Evolutionary conservation across 53 echinoderm and acorn worm species (phyloP).

Genomic region (Paelopatides confundens): DNA sequence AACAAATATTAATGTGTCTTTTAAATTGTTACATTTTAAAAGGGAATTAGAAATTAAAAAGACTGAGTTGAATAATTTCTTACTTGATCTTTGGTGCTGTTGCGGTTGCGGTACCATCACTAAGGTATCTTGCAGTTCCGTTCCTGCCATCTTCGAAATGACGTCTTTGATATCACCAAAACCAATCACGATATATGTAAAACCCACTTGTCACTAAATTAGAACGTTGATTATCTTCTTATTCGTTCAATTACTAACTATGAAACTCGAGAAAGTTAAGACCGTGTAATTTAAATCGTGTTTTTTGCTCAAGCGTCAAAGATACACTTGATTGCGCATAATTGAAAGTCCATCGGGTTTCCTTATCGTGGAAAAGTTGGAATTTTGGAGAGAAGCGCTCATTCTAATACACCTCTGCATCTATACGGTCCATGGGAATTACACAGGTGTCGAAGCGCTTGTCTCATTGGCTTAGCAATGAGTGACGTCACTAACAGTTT

Average conservation of each 20-base stretch:
- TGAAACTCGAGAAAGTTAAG: slow-evolving; percentile 38
- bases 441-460: slow-evolving; percentile 10
- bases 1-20: too few relatives aligned
- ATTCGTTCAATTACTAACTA: slow-evolving; percentile 23
- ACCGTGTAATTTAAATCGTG: slow-evolving; percentile 39
- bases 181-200: neutral
- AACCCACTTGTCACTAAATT: slow-evolving; percentile 8
- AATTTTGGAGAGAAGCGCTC: slow-evolving; percentile 9
- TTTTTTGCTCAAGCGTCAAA: slow-evolving; percentile 8
- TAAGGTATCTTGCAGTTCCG: neutral
- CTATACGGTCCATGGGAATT: slow-evolving; percentile 24
- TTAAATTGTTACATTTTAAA: too few relatives aligned
- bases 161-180: neutral
- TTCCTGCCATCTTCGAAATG: neutral
- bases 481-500: slow-evolving; percentile 22
- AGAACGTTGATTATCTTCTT: slow-evolving; percentile 1
- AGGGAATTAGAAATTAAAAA: too few relatives aligned
- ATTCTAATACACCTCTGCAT: slow-evolving; percentile 25
- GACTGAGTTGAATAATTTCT: neutral
- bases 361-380: slow-evolving; percentile 13
- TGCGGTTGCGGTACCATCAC: slow-evolving; percentile 20
- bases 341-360: slow-evolving; percentile 16
- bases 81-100: slow-evolving; percentile 24
- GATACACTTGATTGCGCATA: slow-evolving; percentile 30
- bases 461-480: slow-evolving; percentile 5